phyloP scores from a whole-genome alignment of 1,140 invertebrate genomes.

The Dinoponera quadriceps region DNA sequence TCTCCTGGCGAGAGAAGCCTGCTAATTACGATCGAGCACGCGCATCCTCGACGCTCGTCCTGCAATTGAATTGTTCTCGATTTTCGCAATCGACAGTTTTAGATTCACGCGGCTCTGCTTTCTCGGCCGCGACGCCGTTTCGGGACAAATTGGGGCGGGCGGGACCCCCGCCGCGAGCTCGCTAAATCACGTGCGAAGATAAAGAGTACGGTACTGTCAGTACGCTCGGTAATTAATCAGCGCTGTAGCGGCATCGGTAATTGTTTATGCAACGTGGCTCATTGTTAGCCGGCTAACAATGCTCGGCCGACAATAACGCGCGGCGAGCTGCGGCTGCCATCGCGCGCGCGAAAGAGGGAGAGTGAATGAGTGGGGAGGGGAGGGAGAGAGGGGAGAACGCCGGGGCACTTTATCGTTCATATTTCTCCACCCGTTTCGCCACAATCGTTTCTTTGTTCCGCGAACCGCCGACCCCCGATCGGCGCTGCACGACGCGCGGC shows the following conservation, averaged over 20 bases:
- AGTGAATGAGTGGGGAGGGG: too few species aligned
- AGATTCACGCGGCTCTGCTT: conserved; percentile 33
- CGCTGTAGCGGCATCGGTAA: conserved; percentile 38
- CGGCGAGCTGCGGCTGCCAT: conserved; percentile 35
- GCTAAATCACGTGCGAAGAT: conserved; percentile 51
- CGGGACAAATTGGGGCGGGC: conserved; percentile 38
- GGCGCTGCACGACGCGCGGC: too few species aligned
- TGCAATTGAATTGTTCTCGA: conserved; percentile 56
- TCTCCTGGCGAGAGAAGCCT: neutral
- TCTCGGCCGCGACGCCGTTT: conserved; percentile 42
- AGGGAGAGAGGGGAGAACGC: too few species aligned
- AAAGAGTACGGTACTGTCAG: conserved; percentile 44
- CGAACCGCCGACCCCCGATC: neutral
- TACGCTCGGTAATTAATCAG: conserved; percentile 62
- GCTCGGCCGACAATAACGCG: conserved; percentile 57
- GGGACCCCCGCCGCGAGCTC: conserved; percentile 1
- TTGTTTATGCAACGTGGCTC: conserved; percentile 56
- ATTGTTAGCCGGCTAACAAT: conserved; percentile 63
- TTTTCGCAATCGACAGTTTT: conserved; percentile 48
- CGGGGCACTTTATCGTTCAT: conserved; percentile 56
- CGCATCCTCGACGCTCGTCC: conserved; percentile 15
- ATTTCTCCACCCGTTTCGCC: conserved; percentile 48
- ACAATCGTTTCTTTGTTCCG: conserved; percentile 54
- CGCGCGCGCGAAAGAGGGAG: neutral
- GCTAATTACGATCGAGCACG: conserved; percentile 53